Evolutionary conservation across 2,888 invertebrate species (phyloP).

Genomic region (Drosophila kuntzei): DNA sequence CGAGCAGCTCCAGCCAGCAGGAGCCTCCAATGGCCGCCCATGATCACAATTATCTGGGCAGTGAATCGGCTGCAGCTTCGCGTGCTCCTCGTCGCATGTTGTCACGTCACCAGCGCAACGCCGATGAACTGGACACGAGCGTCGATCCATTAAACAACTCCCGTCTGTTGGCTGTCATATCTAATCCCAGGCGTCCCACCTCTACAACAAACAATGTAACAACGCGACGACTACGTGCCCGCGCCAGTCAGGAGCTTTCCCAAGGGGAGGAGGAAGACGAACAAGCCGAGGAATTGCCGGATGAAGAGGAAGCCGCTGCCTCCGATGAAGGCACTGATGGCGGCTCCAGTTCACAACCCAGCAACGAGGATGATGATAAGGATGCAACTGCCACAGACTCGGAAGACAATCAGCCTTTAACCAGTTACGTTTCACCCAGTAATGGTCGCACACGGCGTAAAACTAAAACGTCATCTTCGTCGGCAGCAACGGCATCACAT

Average conservation of each 20-base stretch:
- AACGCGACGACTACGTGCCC: slow-evolving; percentile 74
- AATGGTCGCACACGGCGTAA: slow-evolving; percentile 55
- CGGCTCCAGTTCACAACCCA: slow-evolving; percentile 72
- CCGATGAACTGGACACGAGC: slow-evolving; percentile 83
- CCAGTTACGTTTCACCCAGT: slow-evolving; percentile 83
- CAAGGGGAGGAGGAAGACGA: slow-evolving; percentile 55
- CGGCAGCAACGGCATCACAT: slow-evolving; percentile 48
- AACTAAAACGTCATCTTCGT: slow-evolving; percentile 57
- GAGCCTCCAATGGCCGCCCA: slow-evolving; percentile 66
- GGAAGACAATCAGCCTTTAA: slow-evolving; percentile 86
- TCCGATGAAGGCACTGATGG: slow-evolving; percentile 84
- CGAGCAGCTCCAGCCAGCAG: slow-evolving; percentile 45
- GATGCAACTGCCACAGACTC: slow-evolving; percentile 82
- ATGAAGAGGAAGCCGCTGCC: slow-evolving; percentile 75
- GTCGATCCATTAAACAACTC: slow-evolving; percentile 76
- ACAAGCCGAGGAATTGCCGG: slow-evolving; percentile 38
- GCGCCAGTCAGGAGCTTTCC: slow-evolving; percentile 80
- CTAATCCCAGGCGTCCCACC: slow-evolving; percentile 78
- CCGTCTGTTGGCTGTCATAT: slow-evolving; percentile 58
- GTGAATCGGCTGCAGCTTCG: slow-evolving; percentile 73
- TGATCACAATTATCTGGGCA: slow-evolving; percentile 85
- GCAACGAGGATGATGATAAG: slow-evolving; percentile 50
- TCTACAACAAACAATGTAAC: slow-evolving; percentile 68
- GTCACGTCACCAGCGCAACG: slow-evolving; percentile 85
- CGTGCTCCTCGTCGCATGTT: slow-evolving; percentile 83